A percentile compares a stretch with the other conserved stretches of the same genome.
Evolutionary conservation across 2,797 vertebrate species (phyloP).

Genomic region (Macroramphosus scolopax): DNA sequence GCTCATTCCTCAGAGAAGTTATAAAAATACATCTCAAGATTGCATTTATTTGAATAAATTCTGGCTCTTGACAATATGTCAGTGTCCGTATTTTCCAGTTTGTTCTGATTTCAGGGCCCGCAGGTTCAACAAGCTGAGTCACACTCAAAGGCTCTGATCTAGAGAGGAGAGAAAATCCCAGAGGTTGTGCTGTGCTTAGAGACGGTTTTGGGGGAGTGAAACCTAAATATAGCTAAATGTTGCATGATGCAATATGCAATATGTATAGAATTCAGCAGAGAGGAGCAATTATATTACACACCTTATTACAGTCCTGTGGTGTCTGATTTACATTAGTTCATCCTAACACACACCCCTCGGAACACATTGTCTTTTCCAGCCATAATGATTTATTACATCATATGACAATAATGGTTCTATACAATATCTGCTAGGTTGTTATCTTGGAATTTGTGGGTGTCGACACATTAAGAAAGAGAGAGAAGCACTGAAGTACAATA

Average conservation of each 20-base stretch:
- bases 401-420: no score
- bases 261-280: constrained; percentile 10
- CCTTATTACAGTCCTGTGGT: neutral
- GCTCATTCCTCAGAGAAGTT: constrained; percentile 2
- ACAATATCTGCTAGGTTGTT: no score
- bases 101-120: constrained; percentile 8
- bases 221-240: constrained; percentile 38
- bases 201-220: constrained; percentile 17
- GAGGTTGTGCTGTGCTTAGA: constrained; percentile 30
- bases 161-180: constrained; percentile 8
- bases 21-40: neutral
- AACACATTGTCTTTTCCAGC: no score
- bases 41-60: neutral
- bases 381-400: no score
- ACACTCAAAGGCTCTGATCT: constrained; percentile 1
- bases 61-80: no score
- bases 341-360: neutral
- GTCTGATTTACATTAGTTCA: no score
- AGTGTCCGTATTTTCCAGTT: no score
- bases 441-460: no score
- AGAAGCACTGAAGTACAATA: no score
- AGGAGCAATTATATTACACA: neutral
- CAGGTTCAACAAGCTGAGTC: constrained; percentile 18
- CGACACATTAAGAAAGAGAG: no score
- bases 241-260: constrained; percentile 29